Evolutionary conservation across 2,113 vertebrate genomes (phyloP), one percentile per base, ranked within the genome.

Genomic region (Bubo scandiacus): DNA sequence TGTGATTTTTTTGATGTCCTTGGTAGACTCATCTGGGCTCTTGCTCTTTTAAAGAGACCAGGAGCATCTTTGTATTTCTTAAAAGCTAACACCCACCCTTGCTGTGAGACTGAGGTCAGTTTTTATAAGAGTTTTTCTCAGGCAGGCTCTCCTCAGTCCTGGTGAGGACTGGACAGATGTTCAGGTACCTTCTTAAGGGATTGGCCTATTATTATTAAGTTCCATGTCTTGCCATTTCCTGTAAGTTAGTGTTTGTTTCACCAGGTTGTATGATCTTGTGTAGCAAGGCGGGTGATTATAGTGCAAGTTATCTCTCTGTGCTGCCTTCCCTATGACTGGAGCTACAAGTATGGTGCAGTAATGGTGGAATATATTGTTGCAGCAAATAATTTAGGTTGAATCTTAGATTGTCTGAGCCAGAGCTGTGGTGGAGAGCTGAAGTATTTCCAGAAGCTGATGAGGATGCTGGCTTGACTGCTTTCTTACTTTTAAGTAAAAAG

Each of bases 401-500:
- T 74, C 55, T 74, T 59, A 36, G 22, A 19, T 15, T 71, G 34
- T 87, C 40, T 81, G 68, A 93, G 42, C 32, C 72, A 65, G 68
- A 70, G 58, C 71, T 42, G 6, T 85, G 70, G 78, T 91, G 58
- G 40, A 88, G 30, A 92, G 80, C 62, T 70, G 81, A 68, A 80
- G 21, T 73, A 34, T 86, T 95, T 96, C 58, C 80, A 90, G 74
- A 62, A 83, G 73, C 51, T 80, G 70, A 54, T 91, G 62, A 87
- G 58, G 42, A 45, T 80, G 83, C 57, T 2, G 19, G 45, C 78
- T 94, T 91, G 90, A 82, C 22, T 92, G 93, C 75, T 93, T 90
- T 81, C 85, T 95, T 91, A 94, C 81, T 95, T 96, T 96, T 97
- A 96, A 97, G 58, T 95, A 96, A 96, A 85, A 95, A 89, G 84